Evolutionary conservation across 1,140 invertebrate species (phyloP), one percentile per base, ranked within the genome.

Genomic region (Cecropterus lyciades): DNA sequence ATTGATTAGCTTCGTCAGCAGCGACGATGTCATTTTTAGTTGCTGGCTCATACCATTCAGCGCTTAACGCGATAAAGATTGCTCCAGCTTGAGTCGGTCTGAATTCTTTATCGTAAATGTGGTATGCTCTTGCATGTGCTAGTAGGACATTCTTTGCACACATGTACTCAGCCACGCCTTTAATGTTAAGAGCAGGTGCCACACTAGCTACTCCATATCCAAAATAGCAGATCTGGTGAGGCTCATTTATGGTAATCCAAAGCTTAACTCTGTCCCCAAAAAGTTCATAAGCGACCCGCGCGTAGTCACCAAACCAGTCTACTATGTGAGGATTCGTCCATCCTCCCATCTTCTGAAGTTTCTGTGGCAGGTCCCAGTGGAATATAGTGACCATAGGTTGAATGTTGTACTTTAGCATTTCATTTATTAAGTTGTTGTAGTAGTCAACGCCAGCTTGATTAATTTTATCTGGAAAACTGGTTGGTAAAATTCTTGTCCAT

Each of bases 201-300:
- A 91, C 82, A 7, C 75, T 79, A 37, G 77, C 84, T 3, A 72
- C 70, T 9, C 93, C 93, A 77, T 95, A 95, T 5, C 93, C 93
- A 10, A 83, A 75, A 46, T 92, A 82, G 59, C 94, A 95, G 8
- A 94, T 79, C 64, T 94, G 91, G 73, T 91, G 85, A 0, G 95
- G 95, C 82, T 96, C 95, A 73, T 96, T 96, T 24, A 96, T 92
- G 0, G 95, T 96, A 0, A 94, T 93, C 94, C 95, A 96, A 43
- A 89, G 65, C 69, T 93, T 94, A 0, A 95, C 94, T 68, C 93
- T 89, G 81, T 95, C 93, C 2, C 95, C 95, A 71, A 94, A 95
- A 59, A 90, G 79, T 60, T 93, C 82, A 67, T 95, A 94, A 2
- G 93, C 82, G 4, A 95, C 49, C 15, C 92, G 82, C 0, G 95